Evolutionary conservation across 1,140 invertebrate genomes (phyloP).

Genomic region (Zaprionus vittiger): DNA sequence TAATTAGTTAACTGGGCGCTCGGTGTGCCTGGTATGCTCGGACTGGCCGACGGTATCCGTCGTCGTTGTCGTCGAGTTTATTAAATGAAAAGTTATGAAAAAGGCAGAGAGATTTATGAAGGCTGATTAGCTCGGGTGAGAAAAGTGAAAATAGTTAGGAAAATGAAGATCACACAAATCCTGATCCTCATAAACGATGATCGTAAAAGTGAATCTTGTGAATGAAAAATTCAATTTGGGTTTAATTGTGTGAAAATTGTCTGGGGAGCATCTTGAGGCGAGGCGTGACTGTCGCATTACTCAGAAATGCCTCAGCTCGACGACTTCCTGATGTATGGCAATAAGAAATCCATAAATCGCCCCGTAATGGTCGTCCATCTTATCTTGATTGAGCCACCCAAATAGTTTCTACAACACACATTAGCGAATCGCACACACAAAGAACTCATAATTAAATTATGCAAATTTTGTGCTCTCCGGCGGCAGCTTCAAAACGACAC

Average conservation of each 20-base stretch:
- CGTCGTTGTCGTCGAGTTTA: slow-evolving; percentile 58
- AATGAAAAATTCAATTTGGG: slow-evolving; percentile 57
- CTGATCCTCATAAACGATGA: slow-evolving; percentile 15
- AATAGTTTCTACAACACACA: slow-evolving; percentile 56
- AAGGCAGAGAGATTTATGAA: slow-evolving; percentile 54
- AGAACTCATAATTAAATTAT: slow-evolving; percentile 81
- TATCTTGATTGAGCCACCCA: slow-evolving; percentile 75
- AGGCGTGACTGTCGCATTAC: slow-evolving; percentile 27
- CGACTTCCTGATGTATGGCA: slow-evolving; percentile 68
- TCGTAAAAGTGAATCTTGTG: slow-evolving; percentile 61
- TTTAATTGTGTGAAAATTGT: slow-evolving; percentile 73
- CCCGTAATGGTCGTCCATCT: slow-evolving; percentile 57
- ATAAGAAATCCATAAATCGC: slow-evolving; percentile 65
- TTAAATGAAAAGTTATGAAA: slow-evolving; percentile 81
- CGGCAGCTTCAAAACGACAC: slow-evolving; percentile 64
- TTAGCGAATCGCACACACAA: slow-evolving; percentile 41
- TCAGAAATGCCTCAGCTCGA: slow-evolving; percentile 42
- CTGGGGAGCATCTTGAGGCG: slow-evolving; percentile 8
- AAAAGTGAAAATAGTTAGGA: slow-evolving; percentile 64
- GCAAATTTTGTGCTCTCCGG: slow-evolving; percentile 70
- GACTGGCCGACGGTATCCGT: slow-evolving; percentile 45
- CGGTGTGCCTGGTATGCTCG: slow-evolving; percentile 54
- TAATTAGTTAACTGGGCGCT: slow-evolving; percentile 62
- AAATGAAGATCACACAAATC: slow-evolving; percentile 34
- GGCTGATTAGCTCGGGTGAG: slow-evolving; percentile 60